phyloP scores from a whole-genome alignment of 1,140 invertebrate species.

The Mycetomoellerius zeteki region DNA sequence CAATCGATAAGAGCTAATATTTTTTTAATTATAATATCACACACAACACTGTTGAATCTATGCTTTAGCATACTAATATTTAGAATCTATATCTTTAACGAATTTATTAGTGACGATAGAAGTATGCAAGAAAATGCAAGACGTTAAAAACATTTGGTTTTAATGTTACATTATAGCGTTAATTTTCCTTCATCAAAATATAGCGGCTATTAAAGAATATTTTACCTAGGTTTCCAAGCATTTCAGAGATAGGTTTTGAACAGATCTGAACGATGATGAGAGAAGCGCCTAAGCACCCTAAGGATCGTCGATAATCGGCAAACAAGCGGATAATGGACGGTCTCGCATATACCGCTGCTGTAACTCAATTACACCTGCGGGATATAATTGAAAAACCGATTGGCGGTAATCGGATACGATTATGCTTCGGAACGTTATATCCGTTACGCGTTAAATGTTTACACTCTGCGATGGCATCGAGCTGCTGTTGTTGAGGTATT shows the following conservation, averaged over 20 bases:
- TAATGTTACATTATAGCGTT: background rate
- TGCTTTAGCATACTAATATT: background rate
- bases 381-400: constrained; percentile 65
- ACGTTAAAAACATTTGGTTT: background rate
- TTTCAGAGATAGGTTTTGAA: background rate
- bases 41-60: background rate
- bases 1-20: background rate
- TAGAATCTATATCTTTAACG: background rate
- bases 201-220: background rate
- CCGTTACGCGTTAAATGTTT: constrained; percentile 63
- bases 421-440: constrained; percentile 53
- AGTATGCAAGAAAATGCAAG: background rate
- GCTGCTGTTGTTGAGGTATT: constrained; percentile 41
- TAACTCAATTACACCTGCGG: constrained; percentile 51
- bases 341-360: constrained; percentile 44
- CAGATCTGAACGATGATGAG: background rate
- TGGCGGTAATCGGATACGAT: constrained; percentile 61
- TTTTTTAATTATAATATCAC: background rate
- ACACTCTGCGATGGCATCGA: constrained; percentile 26
- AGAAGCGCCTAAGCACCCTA: constrained; percentile 36
- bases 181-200: background rate
- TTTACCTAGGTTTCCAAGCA: background rate
- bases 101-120: background rate
- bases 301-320: constrained; percentile 58
- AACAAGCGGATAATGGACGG: constrained; percentile 60